phyloP scores from a whole-genome alignment of 2,888 invertebrate species.

The Rutpela maculata region DNA sequence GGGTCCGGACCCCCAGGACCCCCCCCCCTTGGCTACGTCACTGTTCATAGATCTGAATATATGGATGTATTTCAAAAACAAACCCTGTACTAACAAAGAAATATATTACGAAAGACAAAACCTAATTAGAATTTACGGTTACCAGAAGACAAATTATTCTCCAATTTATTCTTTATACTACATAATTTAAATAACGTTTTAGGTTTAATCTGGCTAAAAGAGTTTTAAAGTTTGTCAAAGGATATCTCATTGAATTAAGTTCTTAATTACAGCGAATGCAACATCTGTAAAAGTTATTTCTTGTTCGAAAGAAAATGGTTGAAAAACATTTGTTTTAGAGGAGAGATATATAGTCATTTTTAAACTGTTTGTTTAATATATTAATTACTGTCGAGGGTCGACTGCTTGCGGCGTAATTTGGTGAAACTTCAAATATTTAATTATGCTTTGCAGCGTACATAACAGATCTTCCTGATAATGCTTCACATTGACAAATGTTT shows the following conservation, averaged over 20 bases:
- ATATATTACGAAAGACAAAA: too few species aligned
- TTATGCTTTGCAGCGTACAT: constrained; percentile 16
- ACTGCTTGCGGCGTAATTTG: constrained; percentile 11
- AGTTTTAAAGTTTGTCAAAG: constrained; percentile 12
- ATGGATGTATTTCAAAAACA: too few species aligned
- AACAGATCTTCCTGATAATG: constrained; percentile 19
- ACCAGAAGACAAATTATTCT: background rate
- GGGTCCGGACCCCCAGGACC: too few species aligned
- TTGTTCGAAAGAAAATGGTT: background rate
- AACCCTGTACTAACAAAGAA: too few species aligned
- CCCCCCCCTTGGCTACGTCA: too few species aligned
- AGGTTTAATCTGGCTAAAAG: background rate
- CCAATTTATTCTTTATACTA: background rate
- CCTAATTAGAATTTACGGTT: background rate
- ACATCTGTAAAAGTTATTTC: constrained; percentile 6
- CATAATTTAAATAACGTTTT: background rate
- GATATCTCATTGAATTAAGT: constrained; percentile 3
- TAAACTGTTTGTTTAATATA: constrained; percentile 23
- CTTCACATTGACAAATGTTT: constrained; percentile 21
- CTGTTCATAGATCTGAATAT: too few species aligned
- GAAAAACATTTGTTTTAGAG: constrained; percentile 2
- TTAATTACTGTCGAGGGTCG: constrained; percentile 24
- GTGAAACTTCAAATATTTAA: constrained; percentile 24
- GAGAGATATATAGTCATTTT: constrained; percentile 2
- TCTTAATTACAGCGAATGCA: constrained; percentile 7